phyloP scores from a whole-genome alignment of 2,888 invertebrate species.

The Aleiodes alternator region DNA sequence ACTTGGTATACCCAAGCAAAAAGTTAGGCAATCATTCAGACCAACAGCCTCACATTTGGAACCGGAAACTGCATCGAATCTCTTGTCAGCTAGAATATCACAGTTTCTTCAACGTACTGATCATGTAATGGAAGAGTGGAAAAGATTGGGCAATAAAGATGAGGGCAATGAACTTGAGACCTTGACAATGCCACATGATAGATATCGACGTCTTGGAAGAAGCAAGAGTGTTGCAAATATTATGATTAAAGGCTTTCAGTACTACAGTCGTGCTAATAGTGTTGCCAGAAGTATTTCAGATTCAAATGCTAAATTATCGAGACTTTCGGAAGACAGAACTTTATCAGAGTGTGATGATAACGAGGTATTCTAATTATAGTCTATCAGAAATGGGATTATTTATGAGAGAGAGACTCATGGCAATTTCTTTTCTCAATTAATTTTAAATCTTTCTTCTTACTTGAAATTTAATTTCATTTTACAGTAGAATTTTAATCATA shows the following conservation, averaged over 20 bases:
- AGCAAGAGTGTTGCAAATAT: constrained; percentile 85
- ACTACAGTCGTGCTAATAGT: constrained; percentile 76
- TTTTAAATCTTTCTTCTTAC: too few relatives aligned
- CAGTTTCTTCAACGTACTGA: constrained; percentile 89
- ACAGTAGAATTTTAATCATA: too few relatives aligned
- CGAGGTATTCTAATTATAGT: constrained; percentile 58
- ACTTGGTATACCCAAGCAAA: constrained; percentile 84
- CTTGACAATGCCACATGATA: constrained; percentile 53
- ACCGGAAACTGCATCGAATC: constrained; percentile 86
- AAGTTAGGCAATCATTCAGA: constrained; percentile 82
- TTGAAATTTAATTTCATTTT: too few relatives aligned
- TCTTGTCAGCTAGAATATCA: constrained; percentile 85
- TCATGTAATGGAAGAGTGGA: constrained; percentile 93
- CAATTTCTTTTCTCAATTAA: too few relatives aligned
- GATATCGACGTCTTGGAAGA: constrained; percentile 54
- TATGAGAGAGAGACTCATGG: too few relatives aligned
- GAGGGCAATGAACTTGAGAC: constrained; percentile 71
- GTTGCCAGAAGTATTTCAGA: constrained; percentile 66
- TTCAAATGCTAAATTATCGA: constrained; percentile 57
- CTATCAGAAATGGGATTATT: neutral
- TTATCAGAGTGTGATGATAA: constrained; percentile 67
- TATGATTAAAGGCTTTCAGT: constrained; percentile 88
- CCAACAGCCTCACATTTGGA: constrained; percentile 87
- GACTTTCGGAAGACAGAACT: constrained; percentile 66
- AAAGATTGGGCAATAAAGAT: constrained; percentile 81